Percentiles rank a stretch among this genome's conserved stretches.
These are phyloP conservation scores for Zosterops japonicus DNA, from an alignment of 2,113 vertebrate species.

Conservation along the genomic window DNA sequence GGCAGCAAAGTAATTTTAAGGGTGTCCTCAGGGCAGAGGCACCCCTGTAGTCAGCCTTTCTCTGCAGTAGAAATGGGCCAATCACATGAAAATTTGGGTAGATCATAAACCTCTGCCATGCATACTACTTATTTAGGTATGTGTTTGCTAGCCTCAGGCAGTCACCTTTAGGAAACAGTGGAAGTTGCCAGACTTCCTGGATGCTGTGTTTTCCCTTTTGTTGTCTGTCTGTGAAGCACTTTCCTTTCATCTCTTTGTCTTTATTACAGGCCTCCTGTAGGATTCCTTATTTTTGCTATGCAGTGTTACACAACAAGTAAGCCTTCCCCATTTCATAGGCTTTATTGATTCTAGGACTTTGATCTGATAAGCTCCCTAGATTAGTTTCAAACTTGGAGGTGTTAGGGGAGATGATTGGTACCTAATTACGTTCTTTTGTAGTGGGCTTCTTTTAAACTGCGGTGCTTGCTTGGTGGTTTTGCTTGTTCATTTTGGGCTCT, in stretches of 20 bases:
- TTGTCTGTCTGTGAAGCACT: neutral
- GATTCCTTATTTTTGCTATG: neutral
- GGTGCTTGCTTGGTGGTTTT: neutral
- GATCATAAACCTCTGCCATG: neutral
- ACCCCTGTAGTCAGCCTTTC: neutral
- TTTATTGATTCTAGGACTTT: neutral
- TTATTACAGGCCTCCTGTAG: neutral
- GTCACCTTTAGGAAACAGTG: neutral
- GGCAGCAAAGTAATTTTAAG: neutral
- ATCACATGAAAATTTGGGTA: neutral
- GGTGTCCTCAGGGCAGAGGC: neutral
- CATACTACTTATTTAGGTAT: neutral
- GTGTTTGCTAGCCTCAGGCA: neutral
- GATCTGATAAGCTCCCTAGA: neutral
- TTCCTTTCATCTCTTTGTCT: neutral
- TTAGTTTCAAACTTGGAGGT: neutral
- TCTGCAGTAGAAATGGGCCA: neutral
- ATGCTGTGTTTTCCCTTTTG: neutral
- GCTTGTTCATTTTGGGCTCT: neutral
- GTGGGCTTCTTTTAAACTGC: neutral
- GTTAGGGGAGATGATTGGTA: neutral
- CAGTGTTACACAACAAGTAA: neutral
- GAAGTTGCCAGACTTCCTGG: neutral
- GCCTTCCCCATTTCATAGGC: neutral
- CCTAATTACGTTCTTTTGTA: neutral